These are phyloP conservation scores for Thryonomys swinderianus DNA, from an alignment of 2,113 vertebrate genomes.

Conservation along the genomic window DNA sequence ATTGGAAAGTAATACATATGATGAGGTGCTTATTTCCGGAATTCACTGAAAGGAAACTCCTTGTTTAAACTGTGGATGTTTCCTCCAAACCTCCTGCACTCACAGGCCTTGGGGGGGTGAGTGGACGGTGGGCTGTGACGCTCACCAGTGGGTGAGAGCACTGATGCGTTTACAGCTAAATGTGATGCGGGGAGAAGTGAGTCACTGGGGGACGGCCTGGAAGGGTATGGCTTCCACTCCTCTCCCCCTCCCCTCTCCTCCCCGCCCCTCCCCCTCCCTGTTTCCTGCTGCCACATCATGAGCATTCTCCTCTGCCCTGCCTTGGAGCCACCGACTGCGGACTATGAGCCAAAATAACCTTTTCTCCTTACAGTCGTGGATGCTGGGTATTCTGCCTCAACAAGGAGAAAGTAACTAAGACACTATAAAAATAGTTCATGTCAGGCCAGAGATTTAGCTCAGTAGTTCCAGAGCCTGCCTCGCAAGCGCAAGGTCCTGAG, in stretches of 20 bases:
- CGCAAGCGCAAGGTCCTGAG: too few relatives aligned
- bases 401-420: neutral
- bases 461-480: too few relatives aligned
- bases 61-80: neutral
- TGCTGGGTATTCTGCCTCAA: neutral
- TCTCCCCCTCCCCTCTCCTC: neutral
- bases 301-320: neutral
- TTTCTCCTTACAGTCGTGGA: neutral
- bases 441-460: too few relatives aligned
- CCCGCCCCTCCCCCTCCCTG: neutral
- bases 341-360: neutral
- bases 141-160: neutral
- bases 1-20: neutral
- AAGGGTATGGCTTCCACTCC: too few relatives aligned
- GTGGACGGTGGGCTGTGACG: neutral
- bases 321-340: neutral
- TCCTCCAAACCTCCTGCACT: neutral
- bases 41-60: neutral
- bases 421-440: neutral
- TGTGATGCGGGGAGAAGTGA: neutral
- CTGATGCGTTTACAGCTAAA: neutral
- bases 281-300: neutral
- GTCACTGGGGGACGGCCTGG: neutral
- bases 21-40: neutral
- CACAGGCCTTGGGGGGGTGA: neutral